Evolutionary conservation across 2,888 invertebrate species (phyloP), one percentile per base, ranked within the genome.

Genomic region (Blera fallax): DNA sequence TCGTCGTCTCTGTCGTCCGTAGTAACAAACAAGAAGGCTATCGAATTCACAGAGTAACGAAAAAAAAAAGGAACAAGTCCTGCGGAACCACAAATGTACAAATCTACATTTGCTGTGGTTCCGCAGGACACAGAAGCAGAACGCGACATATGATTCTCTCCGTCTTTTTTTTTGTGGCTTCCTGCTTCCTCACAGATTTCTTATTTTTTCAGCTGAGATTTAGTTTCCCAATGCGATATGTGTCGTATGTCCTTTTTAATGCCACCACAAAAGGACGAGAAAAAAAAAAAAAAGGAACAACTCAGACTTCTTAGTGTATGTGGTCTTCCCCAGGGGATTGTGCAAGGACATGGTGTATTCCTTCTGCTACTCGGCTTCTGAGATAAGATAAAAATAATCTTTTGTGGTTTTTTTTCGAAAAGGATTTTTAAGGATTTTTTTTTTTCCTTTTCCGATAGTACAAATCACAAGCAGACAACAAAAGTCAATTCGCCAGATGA

Each of bases 401-500:
- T 58, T 69, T 58, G 67, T 37, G 18, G 34, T 48, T 16, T 43
- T 48, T 40, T 54, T 40, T 64, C 11, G 48, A 64, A 50, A 54
- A 32, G 11, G 29, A 5, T 67, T 67, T 18, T 58, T 21, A 6
- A 72, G 64, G 76, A 70, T 65, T 72, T 58, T 37, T 8, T 37
- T 60, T 29, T 67, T 58, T 37, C n/a, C 48, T 60, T 29, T 67
- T 62, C 29, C 79, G 62, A 79, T 74, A 64, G 6, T 56, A 62
- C 60, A 73, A 67, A 79, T 79, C 83, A 58, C 64, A 64, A 79
- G 58, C 79, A 74, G 84, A 84, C 84, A 84, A 84, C 84, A 83
- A 84, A 40, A 84, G 83, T 74, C 83, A 84, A 80, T 84, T 84
- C 74, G 74, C 74, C 29, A 32, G 67, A 72, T 80, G 84, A 84